A percentile compares a stretch with the other conserved stretches of the same genome.
Evolutionary conservation across 2,797 vertebrate species (phyloP).

Genomic region (Gallinago nigripennis): DNA sequence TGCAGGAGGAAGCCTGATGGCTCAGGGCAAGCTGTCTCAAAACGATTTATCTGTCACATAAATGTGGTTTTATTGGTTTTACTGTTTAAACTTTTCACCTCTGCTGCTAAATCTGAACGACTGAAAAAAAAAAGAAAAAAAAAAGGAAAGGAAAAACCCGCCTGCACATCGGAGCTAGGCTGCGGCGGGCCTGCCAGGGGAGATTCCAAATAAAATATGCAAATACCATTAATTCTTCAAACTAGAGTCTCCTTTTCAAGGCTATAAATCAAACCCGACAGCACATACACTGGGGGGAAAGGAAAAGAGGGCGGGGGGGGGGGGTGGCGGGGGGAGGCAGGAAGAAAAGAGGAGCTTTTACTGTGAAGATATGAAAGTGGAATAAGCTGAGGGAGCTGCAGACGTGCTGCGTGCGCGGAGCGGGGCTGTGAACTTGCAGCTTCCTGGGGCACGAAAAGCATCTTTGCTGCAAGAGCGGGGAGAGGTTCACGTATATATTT

Average conservation of each 20-base stretch:
- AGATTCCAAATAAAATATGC: slow-evolving; percentile 70
- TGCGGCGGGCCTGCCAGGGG: slow-evolving; percentile 40
- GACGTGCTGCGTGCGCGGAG: background rate
- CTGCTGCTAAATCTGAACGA: slow-evolving; percentile 37
- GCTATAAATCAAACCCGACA: slow-evolving; percentile 67
- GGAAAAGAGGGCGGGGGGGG: background rate
- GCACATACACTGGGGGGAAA: background rate
- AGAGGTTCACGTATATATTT: background rate
- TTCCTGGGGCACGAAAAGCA: rapidly evolving
- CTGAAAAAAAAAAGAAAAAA: background rate
- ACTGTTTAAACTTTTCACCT: slow-evolving; percentile 78
- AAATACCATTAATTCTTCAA: slow-evolving; percentile 71
- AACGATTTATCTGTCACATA: slow-evolving; percentile 71
- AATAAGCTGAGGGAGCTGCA: background rate
- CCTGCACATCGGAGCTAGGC: background rate
- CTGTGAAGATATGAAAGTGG: rapidly evolving
- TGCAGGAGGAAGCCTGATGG: background rate
- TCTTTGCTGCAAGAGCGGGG: background rate
- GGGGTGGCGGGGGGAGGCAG: background rate
- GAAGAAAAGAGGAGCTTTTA: background rate
- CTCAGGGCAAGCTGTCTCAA: background rate
- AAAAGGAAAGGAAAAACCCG: background rate
- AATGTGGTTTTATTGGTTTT: slow-evolving; percentile 72
- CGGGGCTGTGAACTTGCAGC: background rate
- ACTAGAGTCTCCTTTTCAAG: slow-evolving; percentile 33